Percentiles rank a stretch among this genome's conserved stretches.
Conservation (phyloP, 2,797 vertebrate species). For the Melanotaenia boesemani region DNA sequence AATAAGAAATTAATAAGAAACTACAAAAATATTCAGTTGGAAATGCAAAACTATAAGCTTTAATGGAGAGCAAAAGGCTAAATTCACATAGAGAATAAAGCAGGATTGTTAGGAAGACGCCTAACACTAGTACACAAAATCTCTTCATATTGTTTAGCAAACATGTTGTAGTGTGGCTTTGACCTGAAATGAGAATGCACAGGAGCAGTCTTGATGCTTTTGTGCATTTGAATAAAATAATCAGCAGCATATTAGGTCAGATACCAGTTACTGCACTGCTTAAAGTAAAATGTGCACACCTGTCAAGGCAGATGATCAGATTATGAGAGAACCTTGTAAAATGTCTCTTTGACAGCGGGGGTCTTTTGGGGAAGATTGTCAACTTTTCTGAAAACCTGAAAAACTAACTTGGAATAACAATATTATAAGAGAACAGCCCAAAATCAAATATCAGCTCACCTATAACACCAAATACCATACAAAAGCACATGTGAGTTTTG, state of each 20-base stretch:
- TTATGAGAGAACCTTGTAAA: background rate
- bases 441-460: background rate
- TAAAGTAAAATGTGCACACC: conserved; percentile 1
- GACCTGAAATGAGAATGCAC: background rate
- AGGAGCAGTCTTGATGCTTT: background rate
- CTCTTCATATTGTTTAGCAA: background rate
- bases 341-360: background rate
- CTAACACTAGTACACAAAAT: background rate
- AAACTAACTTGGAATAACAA: background rate
- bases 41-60: background rate
- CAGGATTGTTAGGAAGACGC: background rate
- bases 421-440: background rate
- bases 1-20: background rate
- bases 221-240: background rate
- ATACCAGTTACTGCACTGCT: background rate
- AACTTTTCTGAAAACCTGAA: background rate
- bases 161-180: background rate
- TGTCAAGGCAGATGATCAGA: background rate
- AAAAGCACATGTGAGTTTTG: background rate
- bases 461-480: background rate
- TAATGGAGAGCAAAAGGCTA: background rate
- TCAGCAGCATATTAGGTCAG: background rate
- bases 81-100: background rate
- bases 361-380: background rate
- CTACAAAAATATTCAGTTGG: background rate